Percentiles rank a stretch among this genome's conserved stretches.
phyloP scores from a whole-genome alignment of 2,888 invertebrate genomes.

The Entomobrya proxima region DNA sequence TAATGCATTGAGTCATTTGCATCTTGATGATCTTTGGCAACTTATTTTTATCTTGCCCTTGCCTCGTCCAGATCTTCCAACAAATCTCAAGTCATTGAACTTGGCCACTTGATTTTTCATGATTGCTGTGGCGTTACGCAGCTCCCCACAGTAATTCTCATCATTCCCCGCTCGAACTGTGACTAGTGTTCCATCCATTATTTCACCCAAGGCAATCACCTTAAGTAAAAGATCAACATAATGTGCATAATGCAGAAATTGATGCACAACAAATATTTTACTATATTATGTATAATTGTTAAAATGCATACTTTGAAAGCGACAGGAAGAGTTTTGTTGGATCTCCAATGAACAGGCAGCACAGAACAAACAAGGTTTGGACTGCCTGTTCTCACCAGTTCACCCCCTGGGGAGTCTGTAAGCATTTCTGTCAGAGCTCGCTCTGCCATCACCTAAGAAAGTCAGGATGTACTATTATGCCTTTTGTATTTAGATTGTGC shows the following conservation, averaged over 20 bases:
- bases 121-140: constrained; percentile 92
- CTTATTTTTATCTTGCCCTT: constrained; percentile 79
- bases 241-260: too few relatives aligned
- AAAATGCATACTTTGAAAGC: constrained; percentile 86
- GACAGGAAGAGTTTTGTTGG: constrained; percentile 97
- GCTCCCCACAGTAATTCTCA: constrained; percentile 95
- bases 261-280: neutral
- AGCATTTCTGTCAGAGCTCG: constrained; percentile 80
- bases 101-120: constrained; percentile 98
- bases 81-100: constrained; percentile 98
- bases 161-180: constrained; percentile 97
- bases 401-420: constrained; percentile 91
- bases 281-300: neutral
- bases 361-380: constrained; percentile 97
- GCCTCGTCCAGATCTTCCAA: constrained; percentile 98
- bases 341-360: constrained; percentile 96
- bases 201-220: constrained; percentile 91
- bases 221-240: constrained; percentile 17
- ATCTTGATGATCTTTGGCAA: too few relatives aligned
- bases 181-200: constrained; percentile 94
- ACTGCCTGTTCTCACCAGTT: constrained; percentile 92
- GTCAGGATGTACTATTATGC: neutral
- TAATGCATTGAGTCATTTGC: too few relatives aligned
- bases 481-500: too few relatives aligned
- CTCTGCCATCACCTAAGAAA: constrained; percentile 72